Evolutionary conservation across 2,888 invertebrate genomes (phyloP).

Genomic region (Ditula angustiorana): DNA sequence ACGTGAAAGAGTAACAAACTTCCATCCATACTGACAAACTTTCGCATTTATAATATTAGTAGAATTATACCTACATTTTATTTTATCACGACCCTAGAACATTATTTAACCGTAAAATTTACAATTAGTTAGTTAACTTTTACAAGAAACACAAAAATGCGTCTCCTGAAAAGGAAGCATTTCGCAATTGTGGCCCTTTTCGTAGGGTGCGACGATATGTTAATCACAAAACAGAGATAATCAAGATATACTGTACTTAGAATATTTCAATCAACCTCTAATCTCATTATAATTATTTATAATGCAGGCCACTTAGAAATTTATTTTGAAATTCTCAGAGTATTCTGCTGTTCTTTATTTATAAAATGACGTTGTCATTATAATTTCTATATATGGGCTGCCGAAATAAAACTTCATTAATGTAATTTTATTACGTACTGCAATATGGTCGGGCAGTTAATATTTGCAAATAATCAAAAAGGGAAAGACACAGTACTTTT

Average conservation of each 20-base stretch:
- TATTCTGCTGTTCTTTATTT: neutral
- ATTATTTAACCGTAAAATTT: too few species aligned
- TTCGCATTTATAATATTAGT: too few species aligned
- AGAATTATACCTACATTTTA: too few species aligned
- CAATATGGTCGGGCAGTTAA: constrained; percentile 7
- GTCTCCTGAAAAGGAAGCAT: too few species aligned
- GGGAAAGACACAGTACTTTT: constrained; percentile 11
- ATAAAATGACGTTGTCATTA: constrained; percentile 1
- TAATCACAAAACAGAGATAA: neutral
- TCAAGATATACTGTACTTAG: neutral
- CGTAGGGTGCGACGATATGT: neutral
- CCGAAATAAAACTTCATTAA: neutral
- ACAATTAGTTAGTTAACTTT: too few species aligned
- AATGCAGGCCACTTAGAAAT: neutral
- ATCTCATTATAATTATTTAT: too few species aligned
- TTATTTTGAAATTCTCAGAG: too few species aligned
- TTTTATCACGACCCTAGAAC: too few species aligned
- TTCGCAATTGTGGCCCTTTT: too few species aligned
- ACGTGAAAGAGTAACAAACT: too few species aligned
- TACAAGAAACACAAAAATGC: too few species aligned
- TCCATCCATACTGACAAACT: too few species aligned
- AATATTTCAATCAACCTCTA: neutral
- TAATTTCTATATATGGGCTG: neutral
- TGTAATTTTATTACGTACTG: constrained; percentile 2
- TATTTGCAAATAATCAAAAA: constrained; percentile 3